Percentiles rank a stretch among this genome's conserved stretches.
Conservation (phyloP, 2,113 vertebrate genomes). For the Phalacrocorax brasilianus region DNA sequence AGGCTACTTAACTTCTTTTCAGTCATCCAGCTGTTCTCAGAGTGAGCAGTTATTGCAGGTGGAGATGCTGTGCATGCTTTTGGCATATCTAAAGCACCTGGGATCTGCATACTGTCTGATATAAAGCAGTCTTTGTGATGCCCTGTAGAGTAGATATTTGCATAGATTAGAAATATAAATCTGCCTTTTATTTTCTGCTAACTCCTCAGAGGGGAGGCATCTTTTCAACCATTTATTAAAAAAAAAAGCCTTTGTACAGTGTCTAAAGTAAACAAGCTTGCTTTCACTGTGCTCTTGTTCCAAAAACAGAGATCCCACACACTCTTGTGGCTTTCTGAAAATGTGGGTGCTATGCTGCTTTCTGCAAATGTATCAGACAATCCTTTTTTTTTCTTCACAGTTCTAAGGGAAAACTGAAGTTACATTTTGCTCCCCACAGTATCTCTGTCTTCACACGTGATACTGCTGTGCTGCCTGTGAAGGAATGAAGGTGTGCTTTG, state of each 20-base stretch:
- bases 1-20: slow-evolving; percentile 26
- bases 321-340: slow-evolving; percentile 20
- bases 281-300: slow-evolving; percentile 63
- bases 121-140: slow-evolving; percentile 66
- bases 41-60: slow-evolving; percentile 38
- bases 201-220: slow-evolving; percentile 27
- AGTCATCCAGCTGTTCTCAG: slow-evolving; percentile 18
- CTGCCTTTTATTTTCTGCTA: slow-evolving; percentile 65
- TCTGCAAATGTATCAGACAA: neutral
- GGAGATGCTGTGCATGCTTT: slow-evolving; percentile 3
- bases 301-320: slow-evolving; percentile 43
- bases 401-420: neutral
- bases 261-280: slow-evolving; percentile 61
- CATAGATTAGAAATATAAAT: slow-evolving; percentile 70
- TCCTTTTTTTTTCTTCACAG: neutral
- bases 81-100: slow-evolving; percentile 62
- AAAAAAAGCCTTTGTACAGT: slow-evolving; percentile 61
- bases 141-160: slow-evolving; percentile 64
- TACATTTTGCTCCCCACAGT: neutral
- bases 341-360: neutral
- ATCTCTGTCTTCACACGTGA: fast-evolving
- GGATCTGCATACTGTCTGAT: slow-evolving; percentile 22
- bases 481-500: neutral
- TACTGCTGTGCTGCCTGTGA: neutral
- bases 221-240: slow-evolving; percentile 50